phyloP scores from a whole-genome alignment of 1,140 invertebrate species.

The Ephestia elutella region DNA sequence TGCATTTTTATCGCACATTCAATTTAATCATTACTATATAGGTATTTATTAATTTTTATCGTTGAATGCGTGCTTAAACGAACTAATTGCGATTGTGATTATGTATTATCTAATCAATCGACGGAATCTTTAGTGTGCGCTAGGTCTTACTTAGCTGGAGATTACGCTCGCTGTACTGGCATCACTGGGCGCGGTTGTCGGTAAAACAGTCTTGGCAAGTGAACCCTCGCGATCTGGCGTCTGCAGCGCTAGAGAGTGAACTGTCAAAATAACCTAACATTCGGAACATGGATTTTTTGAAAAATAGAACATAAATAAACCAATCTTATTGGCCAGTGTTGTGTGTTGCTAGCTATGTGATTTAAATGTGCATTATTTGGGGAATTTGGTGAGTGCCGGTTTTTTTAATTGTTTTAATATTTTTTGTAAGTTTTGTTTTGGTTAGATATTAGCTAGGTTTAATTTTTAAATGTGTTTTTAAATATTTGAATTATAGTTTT shows the following conservation, averaged over 20 bases:
- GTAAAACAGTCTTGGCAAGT: slow-evolving; percentile 1
- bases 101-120: too few species aligned
- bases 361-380: not conserved
- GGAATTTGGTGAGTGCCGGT: not conserved
- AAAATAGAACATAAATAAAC: slow-evolving; percentile 1
- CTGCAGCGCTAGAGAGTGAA: not conserved
- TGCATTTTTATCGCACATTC: not conserved
- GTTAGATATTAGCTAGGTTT: not conserved
- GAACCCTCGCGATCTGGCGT: not conserved
- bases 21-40: too few species aligned
- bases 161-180: not conserved
- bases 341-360: slow-evolving; percentile 1
- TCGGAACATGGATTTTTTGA: not conserved
- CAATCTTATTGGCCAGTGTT: not conserved
- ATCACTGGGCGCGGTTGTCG: slow-evolving; percentile 1
- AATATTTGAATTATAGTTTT: not conserved
- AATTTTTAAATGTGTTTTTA: not conserved
- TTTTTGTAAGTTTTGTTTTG: not conserved
- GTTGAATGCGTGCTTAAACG: too few species aligned
- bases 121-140: not conserved
- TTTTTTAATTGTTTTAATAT: not conserved
- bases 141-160: not conserved
- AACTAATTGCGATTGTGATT: too few species aligned
- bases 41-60: too few species aligned
- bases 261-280: slow-evolving; percentile 1